Conservation (phyloP, 2,113 vertebrate species). For the Phyllopteryx taeniolatus region DNA sequence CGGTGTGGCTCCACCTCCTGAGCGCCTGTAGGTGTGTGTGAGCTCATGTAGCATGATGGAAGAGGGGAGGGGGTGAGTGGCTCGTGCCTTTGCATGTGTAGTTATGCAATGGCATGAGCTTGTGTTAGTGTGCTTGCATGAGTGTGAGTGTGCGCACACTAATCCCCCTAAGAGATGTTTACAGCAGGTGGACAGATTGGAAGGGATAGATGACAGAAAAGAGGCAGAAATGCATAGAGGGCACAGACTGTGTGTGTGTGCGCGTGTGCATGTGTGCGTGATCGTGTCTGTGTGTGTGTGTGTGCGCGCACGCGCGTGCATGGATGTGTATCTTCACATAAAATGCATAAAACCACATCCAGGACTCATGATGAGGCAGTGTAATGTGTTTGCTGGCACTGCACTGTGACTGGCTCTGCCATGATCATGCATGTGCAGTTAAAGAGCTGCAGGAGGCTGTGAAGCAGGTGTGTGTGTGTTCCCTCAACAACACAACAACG, state of each 20-base stretch:
- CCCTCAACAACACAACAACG: conserved; percentile 40
- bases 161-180: conserved; percentile 63
- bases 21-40: conserved; percentile 65
- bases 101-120: conserved; percentile 73
- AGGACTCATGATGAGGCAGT: conserved; percentile 2
- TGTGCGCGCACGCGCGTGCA: too few species aligned
- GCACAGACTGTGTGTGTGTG: conserved; percentile 5
- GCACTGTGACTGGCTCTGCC: conserved; percentile 31
- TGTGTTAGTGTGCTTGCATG: conserved; percentile 34
- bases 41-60: conserved; percentile 62
- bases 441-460: conserved; percentile 30
- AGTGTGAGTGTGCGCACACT: conserved; percentile 31
- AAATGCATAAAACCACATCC: not conserved
- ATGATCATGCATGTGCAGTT: conserved; percentile 18
- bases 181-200: conserved; percentile 56
- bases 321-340: too few species aligned
- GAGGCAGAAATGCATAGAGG: conserved; percentile 35
- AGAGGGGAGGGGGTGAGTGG: conserved; percentile 21
- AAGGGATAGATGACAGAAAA: conserved; percentile 37
- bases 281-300: too few species aligned
- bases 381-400: conserved; percentile 20
- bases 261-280: too few species aligned
- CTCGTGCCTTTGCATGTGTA: conserved; percentile 76
- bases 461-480: conserved; percentile 51
- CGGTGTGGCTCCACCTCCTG: conserved; percentile 48